Conservation (phyloP, 2,888 invertebrate genomes). For the Amphipyra berbera region DNA sequence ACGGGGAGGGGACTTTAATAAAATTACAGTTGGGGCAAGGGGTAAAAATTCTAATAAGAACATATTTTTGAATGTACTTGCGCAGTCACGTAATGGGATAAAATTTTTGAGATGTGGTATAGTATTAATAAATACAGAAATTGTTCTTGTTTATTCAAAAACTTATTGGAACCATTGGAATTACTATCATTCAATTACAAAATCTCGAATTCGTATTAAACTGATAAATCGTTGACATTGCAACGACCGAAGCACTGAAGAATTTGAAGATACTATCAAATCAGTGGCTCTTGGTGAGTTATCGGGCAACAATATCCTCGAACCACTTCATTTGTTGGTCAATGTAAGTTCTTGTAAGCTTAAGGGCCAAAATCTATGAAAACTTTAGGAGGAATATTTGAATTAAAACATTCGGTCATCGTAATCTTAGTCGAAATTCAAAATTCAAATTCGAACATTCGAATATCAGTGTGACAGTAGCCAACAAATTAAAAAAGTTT, state of each 20-base stretch:
- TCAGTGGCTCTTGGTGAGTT: constrained; percentile 42
- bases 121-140: too few relatives aligned
- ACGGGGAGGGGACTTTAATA: constrained; percentile 77
- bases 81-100: too few relatives aligned
- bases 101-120: too few relatives aligned
- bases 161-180: background rate
- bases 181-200: background rate
- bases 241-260: constrained; percentile 23
- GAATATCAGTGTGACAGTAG: too few relatives aligned
- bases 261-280: constrained; percentile 46
- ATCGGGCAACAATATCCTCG: constrained; percentile 13
- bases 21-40: constrained; percentile 70
- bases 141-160: too few relatives aligned
- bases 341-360: background rate
- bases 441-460: too few relatives aligned
- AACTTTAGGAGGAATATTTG: too few relatives aligned
- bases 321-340: constrained; percentile 18
- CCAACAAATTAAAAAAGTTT: too few relatives aligned
- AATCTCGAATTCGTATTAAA: background rate
- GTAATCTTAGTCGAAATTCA: too few relatives aligned
- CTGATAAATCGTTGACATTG: constrained; percentile 33
- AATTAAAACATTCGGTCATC: too few relatives aligned
- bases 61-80: constrained; percentile 26
- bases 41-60: constrained; percentile 46
- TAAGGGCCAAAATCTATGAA: too few relatives aligned